phyloP scores from a whole-genome alignment of 2,888 invertebrate species.

The Noctua pronuba region DNA sequence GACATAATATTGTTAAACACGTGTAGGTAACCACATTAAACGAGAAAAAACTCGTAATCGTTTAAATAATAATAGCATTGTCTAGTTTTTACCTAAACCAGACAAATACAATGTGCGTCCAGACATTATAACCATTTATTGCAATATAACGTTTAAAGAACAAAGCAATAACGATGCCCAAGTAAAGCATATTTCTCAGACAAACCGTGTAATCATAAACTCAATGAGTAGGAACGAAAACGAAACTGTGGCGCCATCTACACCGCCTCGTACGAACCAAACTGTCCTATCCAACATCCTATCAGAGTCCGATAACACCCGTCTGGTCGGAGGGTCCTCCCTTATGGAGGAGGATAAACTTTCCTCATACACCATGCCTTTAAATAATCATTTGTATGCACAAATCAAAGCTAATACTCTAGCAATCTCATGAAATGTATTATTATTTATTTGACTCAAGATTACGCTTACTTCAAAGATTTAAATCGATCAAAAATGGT shows the following conservation, averaged over 20 bases:
- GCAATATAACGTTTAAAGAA: neutral
- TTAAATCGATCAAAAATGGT: neutral
- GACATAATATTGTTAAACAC: constrained; percentile 50
- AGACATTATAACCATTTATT: neutral
- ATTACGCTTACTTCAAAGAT: neutral
- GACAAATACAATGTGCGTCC: neutral
- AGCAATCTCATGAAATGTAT: neutral
- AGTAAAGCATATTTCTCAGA: neutral
- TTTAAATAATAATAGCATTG: constrained; percentile 24
- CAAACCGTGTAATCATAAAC: neutral
- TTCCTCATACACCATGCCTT: neutral
- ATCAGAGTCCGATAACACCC: neutral
- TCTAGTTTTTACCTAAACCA: constrained; percentile 18
- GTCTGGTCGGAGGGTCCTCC: neutral
- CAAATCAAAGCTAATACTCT: neutral
- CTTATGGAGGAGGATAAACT: neutral
- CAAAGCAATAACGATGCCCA: neutral
- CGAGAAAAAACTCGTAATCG: constrained; percentile 17
- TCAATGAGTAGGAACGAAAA: neutral
- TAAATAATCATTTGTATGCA: neutral
- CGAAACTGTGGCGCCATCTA: neutral
- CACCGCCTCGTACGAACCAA: neutral
- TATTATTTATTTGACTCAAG: neutral
- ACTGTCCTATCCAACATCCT: neutral
- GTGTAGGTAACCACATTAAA: constrained; percentile 23